Evolutionary conservation across 2,888 invertebrate genomes (phyloP).

Genomic region (Koerneria pararmatus): DNA sequence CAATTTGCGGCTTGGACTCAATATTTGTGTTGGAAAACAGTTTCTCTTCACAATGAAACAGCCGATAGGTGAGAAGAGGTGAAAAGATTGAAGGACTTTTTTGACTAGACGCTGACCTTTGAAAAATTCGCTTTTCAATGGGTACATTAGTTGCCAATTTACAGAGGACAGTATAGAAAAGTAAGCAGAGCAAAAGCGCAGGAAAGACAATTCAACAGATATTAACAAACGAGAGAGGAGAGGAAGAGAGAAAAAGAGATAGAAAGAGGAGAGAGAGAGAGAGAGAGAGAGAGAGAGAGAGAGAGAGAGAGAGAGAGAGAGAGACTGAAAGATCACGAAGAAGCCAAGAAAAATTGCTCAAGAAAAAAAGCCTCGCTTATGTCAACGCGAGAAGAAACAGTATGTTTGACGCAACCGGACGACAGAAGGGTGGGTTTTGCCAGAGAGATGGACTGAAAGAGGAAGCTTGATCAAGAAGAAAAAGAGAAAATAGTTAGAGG

Average conservation of each 20-base stretch:
- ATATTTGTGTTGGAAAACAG: no score
- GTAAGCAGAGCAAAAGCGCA: neutral
- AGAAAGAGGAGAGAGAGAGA: slow-evolving; percentile 3
- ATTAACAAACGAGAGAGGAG: neutral
- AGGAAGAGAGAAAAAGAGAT: neutral
- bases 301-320: slow-evolving; percentile 6
- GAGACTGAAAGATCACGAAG: slow-evolving; percentile 15
- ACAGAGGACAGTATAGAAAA: neutral
- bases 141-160: no score
- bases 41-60: no score
- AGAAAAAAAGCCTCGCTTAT: neutral
- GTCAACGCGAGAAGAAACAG: slow-evolving; percentile 11
- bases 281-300: slow-evolving; percentile 4
- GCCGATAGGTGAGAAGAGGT: no score
- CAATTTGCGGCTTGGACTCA: no score
- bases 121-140: no score
- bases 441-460: neutral
- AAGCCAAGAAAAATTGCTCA: neutral
- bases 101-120: no score
- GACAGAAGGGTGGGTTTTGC: neutral
- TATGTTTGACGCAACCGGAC: slow-evolving; percentile 5
- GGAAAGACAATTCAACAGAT: neutral
- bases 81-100: no score
- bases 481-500: neutral
- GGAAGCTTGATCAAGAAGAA: neutral